Evolutionary conservation across 1,140 invertebrate genomes (phyloP), one percentile per base, ranked within the genome.

Genomic region (Ridgeia piscesae): DNA sequence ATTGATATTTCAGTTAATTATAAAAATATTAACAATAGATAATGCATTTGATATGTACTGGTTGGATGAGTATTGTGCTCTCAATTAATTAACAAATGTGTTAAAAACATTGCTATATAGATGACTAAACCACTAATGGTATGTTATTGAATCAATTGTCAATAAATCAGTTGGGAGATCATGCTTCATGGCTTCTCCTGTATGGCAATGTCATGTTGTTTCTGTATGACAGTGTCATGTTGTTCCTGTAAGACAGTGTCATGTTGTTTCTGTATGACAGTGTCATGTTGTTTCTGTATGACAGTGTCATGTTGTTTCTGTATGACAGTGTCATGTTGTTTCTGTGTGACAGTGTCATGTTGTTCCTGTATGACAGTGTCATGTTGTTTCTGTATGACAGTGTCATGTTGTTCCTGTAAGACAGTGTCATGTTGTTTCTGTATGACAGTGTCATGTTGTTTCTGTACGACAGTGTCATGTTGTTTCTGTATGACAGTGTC

Each of bases 191-290:
- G 0, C 0, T 77, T 77, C 58, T 77, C 2, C 17, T 77, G 58
- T 77, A 77, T 50, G 21, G 21, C 48, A 50, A 21, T n/a, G n/a
- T n/a, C n/a, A n/a, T n/a, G n/a, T n/a, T n/a, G n/a, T n/a, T n/a
- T n/a, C n/a, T n/a, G n/a, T n/a, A n/a, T 33, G 11, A 35, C 35
- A 91, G 33, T 21, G 35, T 35, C 27, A 21, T 58, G 33, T 91
- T 50, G 91, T 91, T 34, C 50, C 91, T 48, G 0, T n/a, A 92
- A 14, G 11, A 35, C 35, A 91, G 33, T 21, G 35, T 35, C 27
- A 21, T 58, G 33, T 91, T 50, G 91, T 91, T 34, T 91, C 91
- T 48, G 0, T n/a, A 92, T 33, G 11, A 35, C 35, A 91, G 33
- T 21, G 35, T 35, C 27, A 21, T 58, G 33, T 91, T 50, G 91